Evolutionary conservation across 2,797 vertebrate species (phyloP).

Genomic region (Enteromius paludinosus): DNA sequence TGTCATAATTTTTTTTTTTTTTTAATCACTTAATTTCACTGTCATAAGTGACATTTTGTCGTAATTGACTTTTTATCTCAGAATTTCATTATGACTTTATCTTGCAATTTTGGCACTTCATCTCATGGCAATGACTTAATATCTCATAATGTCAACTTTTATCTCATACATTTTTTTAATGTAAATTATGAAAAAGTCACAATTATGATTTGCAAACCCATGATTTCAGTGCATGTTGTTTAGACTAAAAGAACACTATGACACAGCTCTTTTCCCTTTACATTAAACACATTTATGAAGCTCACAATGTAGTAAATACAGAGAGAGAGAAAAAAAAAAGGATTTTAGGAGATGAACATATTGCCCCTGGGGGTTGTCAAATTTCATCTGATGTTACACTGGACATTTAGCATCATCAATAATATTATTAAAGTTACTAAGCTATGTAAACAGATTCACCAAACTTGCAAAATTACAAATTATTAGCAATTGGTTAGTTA

Average conservation of each 20-base stretch:
- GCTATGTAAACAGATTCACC: background rate
- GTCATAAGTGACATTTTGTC: background rate
- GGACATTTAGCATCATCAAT: background rate
- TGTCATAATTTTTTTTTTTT: background rate
- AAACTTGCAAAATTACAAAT: background rate
- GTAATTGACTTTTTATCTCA: background rate
- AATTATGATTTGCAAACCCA: background rate
- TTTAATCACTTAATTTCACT: too few relatives aligned
- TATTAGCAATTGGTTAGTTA: background rate
- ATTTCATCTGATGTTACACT: background rate
- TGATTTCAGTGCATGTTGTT: background rate
- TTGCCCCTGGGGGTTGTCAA: background rate
- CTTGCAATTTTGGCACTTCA: background rate
- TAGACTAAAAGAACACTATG: background rate
- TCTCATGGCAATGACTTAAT: background rate
- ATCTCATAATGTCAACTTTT: background rate
- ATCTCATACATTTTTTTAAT: background rate
- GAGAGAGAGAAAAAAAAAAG: background rate
- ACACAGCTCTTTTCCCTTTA: background rate
- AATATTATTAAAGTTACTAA: background rate
- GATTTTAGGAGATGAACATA: background rate
- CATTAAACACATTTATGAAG: background rate
- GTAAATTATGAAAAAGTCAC: background rate
- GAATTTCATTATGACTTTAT: background rate
- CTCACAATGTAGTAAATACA: background rate